Base-by-base conservation (phyloP, 1,140 invertebrate genomes). In the Brachionus plicatilis region DNA sequence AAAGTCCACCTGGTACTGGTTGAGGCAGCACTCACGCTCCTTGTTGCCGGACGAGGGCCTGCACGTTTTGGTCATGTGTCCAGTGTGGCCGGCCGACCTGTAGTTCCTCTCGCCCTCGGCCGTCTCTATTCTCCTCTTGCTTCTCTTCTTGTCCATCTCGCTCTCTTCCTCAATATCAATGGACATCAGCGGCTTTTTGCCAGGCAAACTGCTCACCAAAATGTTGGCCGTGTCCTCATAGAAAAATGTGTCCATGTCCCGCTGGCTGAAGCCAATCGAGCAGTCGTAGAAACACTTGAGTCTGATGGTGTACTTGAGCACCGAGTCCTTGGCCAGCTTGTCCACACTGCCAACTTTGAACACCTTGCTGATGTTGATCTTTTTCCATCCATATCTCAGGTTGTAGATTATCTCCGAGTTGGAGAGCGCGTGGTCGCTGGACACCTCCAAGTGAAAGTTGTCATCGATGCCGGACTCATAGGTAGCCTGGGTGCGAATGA, bases 361-460 rank as follows among this genome's bases (percentile, higher is more conserved):
- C n/a, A 82, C 27, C 12, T 82, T 65, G 11, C 20, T 50, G 0
- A 76, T 76, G 27, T 76, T n/a, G 17, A 82, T 60, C 20, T 24
- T 82, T 27, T 82, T 82, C 79, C 79, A 82, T 6, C 79, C 79
- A 27, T 82, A 29, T 29, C 29, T 50, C 12, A 78, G 17, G n/a
- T 37, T 43, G 45, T 75, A 27, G 27, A 47, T 76, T 53, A 27
- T 33, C 14, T n/a, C n/a, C 11, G 45, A 41, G 43, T 7, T 43
- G 9, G 11, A 47, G 3, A 24, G n/a, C 3, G 47, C 29, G 2
- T 76, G 17, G 0, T 50, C 20, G n/a, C 33, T 47, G 12, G 20
- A 50, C 7, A 76, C 50, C 50, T 76, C 72, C 12, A 76, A n/a
- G 27, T 47, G 43, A 29, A 76, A 76, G 50, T 76, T 76, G n/a